Base-by-base conservation (phyloP, 2,797 vertebrate species). In the Parotocinclus haroldoi region DNA sequence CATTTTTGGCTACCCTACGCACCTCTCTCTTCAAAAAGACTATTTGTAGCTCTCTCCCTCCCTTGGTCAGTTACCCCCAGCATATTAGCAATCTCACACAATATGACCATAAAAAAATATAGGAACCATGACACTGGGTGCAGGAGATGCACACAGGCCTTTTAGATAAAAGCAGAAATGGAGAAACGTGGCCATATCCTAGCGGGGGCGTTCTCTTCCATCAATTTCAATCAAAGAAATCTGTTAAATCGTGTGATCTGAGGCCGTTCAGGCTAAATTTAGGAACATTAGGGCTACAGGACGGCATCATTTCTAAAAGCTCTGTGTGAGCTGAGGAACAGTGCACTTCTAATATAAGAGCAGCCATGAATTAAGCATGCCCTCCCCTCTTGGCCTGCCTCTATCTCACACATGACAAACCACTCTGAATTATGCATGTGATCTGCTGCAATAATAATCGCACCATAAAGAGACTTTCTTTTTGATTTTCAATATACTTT, bases 311-410 rank as follows among this genome's bases (percentile, higher is more conserved):
- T 76, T 78, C 61, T 78, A 68, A 64, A 58, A 81, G 69, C 75
- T 80, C 73, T 81, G 79, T 80, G 75, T 72, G 76, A 81, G 82
- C 77, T 79, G 74, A 81, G 79, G 48, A 61, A 9, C 70, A 80
- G 78, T 82, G 76, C 73, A 74, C 58, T 65, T 75, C 69, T 60
- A 72, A 71, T 75, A 78, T 76, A 83, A 83, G 76, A 76, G 64
- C 75, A 78, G 78, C 79, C 78, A 86, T 84, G 85, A 88, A 87
- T 84, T 85, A 86, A 75, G 75, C 39, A 87, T 80, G 80, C 53
- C 68, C 72, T 73, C 36, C 37, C 40, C 49, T 66, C 46, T 53
- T 58, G 55, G 44, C 37, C 16, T 53, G 38, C 13, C 52, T 37
- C 60, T 58, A 49, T 48, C 74, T 72, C 65, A 49, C 56, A 54